phyloP scores from a whole-genome alignment of 2,113 vertebrate genomes.

The Delphinus delphis region DNA sequence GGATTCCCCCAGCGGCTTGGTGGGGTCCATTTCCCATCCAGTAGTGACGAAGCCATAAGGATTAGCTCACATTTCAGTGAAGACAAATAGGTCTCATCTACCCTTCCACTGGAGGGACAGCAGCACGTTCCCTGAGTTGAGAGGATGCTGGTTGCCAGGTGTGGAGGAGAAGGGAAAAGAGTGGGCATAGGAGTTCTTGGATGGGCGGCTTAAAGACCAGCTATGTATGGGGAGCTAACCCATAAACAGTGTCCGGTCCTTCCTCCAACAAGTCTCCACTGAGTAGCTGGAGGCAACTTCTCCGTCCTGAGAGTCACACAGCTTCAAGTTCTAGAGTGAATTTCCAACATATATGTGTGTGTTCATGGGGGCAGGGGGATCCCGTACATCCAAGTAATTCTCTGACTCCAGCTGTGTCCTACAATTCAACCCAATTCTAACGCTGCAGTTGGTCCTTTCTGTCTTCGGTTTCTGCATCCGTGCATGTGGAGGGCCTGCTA shows the following conservation, averaged over 20 bases:
- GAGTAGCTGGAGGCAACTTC: not conserved
- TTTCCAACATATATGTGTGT: not conserved
- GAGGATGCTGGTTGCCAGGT: not conserved
- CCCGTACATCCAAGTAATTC: not conserved
- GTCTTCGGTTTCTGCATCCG: not conserved
- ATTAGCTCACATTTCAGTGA: not conserved
- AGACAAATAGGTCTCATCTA: not conserved
- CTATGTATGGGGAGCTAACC: not conserved
- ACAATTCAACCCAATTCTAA: not conserved
- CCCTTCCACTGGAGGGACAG: not conserved
- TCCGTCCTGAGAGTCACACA: not conserved
- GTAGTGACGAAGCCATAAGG: not conserved
- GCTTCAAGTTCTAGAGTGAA: not conserved
- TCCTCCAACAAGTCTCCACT: not conserved
- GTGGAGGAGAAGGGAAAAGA: not conserved
- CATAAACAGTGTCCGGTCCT: not conserved
- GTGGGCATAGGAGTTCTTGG: not conserved
- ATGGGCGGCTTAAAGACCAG: not conserved
- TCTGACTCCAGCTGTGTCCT: not conserved
- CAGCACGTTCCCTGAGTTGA: not conserved
- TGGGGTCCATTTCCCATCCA: not conserved
- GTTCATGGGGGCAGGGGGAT: not conserved
- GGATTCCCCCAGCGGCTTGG: not conserved
- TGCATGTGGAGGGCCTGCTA: not conserved
- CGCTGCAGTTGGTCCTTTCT: not conserved